These are phyloP conservation scores for Sitobion miscanthi DNA, from an alignment of 1,140 invertebrate species.

Conservation along the genomic window DNA sequence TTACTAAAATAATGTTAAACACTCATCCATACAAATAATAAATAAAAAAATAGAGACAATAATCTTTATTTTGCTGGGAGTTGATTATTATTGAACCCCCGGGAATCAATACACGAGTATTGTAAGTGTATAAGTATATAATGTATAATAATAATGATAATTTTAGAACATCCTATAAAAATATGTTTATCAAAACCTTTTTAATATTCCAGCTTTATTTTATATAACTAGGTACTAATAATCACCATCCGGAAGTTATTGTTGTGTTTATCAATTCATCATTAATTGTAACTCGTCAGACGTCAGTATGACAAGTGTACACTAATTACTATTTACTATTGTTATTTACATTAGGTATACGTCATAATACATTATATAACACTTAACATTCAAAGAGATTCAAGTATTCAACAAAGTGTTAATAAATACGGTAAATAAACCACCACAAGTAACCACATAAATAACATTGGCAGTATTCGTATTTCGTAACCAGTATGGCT, in stretches of 20 bases:
- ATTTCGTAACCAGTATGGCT: too few species aligned
- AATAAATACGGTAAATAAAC: neutral
- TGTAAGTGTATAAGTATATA: too few species aligned
- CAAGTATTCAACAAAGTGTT: neutral
- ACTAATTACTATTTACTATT: neutral
- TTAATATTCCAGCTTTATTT: neutral
- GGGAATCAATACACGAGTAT: too few species aligned
- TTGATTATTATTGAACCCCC: too few species aligned
- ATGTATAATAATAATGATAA: neutral
- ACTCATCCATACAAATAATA: too few species aligned
- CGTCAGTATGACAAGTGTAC: too few species aligned
- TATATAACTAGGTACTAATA: too few species aligned
- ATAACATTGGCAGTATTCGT: neutral
- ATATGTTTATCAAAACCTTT: neutral
- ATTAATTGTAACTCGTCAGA: too few species aligned
- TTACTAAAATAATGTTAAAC: neutral
- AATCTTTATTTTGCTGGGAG: too few species aligned
- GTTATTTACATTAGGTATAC: neutral
- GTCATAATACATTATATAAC: neutral
- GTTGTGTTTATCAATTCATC: too few species aligned
- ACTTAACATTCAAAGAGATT: neutral
- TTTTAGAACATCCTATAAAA: neutral
- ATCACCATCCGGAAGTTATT: too few species aligned
- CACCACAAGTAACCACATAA: neutral
- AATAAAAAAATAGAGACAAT: too few species aligned